Percentiles rank a stretch among this genome's conserved stretches.
These are phyloP conservation scores for Actinopyga echinites DNA, from an alignment of 53 echinoderm and acorn worm genomes.

Conservation along the genomic window DNA sequence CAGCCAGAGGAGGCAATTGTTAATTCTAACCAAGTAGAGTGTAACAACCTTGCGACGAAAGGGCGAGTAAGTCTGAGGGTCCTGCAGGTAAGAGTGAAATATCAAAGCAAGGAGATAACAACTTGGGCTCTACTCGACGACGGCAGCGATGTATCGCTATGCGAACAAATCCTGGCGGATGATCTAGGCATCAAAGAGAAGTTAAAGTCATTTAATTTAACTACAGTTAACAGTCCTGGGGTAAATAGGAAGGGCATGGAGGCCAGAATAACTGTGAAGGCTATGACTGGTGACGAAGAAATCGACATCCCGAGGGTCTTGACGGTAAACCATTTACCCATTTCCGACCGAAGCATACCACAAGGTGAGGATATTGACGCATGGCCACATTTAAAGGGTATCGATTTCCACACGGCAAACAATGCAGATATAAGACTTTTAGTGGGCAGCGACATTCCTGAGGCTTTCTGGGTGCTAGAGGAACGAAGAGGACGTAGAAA, in stretches of 20 bases:
- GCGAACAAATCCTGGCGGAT: conserved; percentile 55
- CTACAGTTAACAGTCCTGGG: conserved; percentile 46
- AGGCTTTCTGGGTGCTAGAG: conserved; percentile 64
- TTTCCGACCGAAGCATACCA: conserved; percentile 46
- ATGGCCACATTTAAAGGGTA: conserved; percentile 35
- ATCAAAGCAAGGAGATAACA: conserved; percentile 22
- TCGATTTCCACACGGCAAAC: conserved; percentile 19
- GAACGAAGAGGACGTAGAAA: conserved; percentile 51
- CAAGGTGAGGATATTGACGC: background rate
- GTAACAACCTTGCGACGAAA: conserved; percentile 11
- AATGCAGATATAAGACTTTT: conserved; percentile 49
- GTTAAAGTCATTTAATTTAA: conserved; percentile 42
- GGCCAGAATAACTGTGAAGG: conserved; percentile 36
- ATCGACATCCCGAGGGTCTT: conserved; percentile 51
- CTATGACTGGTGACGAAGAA: conserved; percentile 16
- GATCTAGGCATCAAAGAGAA: conserved; percentile 42
- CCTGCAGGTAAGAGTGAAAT: conserved; percentile 59
- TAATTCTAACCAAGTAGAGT: background rate
- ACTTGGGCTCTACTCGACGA: conserved; percentile 74
- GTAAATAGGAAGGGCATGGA: conserved; percentile 33
- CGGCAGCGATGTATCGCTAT: conserved; percentile 69
- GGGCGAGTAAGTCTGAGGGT: conserved; percentile 55
- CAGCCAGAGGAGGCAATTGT: background rate
- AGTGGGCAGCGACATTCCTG: conserved; percentile 56
- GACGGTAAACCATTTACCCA: conserved; percentile 57